Base-by-base conservation (phyloP, 1,140 invertebrate species). In the Riptortus pedestris region DNA sequence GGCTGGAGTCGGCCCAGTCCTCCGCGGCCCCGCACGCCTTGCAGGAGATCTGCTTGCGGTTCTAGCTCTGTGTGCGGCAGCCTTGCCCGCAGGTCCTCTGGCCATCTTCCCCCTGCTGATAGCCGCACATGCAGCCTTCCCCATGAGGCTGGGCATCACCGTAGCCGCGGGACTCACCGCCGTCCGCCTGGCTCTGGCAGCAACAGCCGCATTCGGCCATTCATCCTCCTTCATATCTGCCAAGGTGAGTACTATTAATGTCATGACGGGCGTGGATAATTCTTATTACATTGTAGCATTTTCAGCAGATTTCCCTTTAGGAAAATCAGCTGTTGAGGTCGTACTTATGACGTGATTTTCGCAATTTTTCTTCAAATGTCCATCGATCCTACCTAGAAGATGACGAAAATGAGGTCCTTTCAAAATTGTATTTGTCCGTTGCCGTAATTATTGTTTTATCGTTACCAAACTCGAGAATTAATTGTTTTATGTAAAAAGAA, bases 61-160 rank as follows among this genome's bases (percentile, higher is more conserved):
- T n/a, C 43, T 62, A 18, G 31, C 22, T 11, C 61, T 60, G 11
- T 27, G 20, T 1, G 57, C 57, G 1, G n/a, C 45, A 9, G 45
- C 27, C 29, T 12, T 16, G 9, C 45, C 61, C 2, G 27, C 27
- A 2, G 61, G 27, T 16, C 29, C 33, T 1, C 47, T 62, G 26
- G 22, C 47, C 9, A 24, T 62, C 9, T 51, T 51, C 45, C 45
- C 61, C 22, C 61, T 62, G 26, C 24, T 62, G 22, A 16, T 62
- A 4, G 43, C 45, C 2, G 20, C 11, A 2, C 61, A 62, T 16
- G 47, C 61, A n/a, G 52, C 52, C 1, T 20, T 64, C 16, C 43
- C 55, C 1, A 27, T 38, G 22, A 9, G 38, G 4, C 43, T 64
- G 29, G 55, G 51, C 2, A 14, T 64, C 2, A 18, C 52, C 1